Evolutionary conservation across 2,113 vertebrate species (phyloP).

Genomic region (Rissa tridactyla): DNA sequence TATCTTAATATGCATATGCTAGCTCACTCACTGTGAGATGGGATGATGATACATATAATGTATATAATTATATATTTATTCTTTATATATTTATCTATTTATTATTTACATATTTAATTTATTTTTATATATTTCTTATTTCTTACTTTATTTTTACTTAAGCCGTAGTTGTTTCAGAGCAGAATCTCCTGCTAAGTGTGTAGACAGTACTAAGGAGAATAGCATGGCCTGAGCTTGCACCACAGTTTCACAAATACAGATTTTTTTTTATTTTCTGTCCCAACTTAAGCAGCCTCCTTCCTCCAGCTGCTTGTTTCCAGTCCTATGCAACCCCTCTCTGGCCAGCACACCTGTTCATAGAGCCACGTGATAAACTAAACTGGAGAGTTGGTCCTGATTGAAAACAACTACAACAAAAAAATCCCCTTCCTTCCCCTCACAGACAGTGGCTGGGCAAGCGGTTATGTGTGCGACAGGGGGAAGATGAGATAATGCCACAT

Average conservation of each 20-base stretch:
- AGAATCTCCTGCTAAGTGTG: background rate
- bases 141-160: background rate
- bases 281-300: background rate
- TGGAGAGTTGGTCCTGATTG: background rate
- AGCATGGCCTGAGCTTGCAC: background rate
- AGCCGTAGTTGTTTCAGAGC: background rate
- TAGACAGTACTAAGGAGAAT: background rate
- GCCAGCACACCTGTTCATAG: background rate
- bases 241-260: background rate
- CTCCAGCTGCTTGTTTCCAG: background rate
- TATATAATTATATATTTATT: background rate
- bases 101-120: background rate
- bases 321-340: background rate
- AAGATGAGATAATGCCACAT: background rate
- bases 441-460: background rate
- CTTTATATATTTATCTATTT: background rate
- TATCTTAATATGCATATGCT: background rate
- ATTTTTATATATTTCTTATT: background rate
- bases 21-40: background rate
- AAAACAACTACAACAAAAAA: background rate
- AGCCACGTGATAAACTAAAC: background rate
- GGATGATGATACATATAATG: background rate
- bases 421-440: background rate
- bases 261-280: background rate
- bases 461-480: background rate